Evolutionary conservation across 2,113 vertebrate genomes (phyloP).

Genomic region (Trematocara zebra): DNA sequence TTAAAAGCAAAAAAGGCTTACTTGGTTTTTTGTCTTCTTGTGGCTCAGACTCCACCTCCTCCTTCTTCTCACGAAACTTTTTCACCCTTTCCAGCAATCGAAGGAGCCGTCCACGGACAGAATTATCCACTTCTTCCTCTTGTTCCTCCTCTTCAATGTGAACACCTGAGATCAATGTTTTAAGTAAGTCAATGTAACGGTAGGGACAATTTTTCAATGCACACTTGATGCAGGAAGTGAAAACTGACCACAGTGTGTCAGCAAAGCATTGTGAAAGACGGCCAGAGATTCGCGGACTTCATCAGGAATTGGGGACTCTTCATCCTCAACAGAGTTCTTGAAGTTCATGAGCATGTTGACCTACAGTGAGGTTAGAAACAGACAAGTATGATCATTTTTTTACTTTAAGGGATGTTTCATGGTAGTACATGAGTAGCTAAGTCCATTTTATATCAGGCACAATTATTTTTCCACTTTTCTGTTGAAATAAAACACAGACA

Average conservation of each 20-base stretch:
- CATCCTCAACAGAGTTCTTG: constrained; percentile 75
- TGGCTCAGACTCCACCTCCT: constrained; percentile 64
- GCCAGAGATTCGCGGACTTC: constrained; percentile 76
- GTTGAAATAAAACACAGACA: not conserved
- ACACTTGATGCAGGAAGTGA: not conserved
- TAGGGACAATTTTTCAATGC: not conserved
- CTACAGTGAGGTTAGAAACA: constrained; percentile 48
- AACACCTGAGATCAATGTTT: constrained; percentile 73
- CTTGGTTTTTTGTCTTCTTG: constrained; percentile 82
- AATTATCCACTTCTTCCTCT: constrained; percentile 78
- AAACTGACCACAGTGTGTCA: constrained; percentile 85
- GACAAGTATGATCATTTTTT: not conserved
- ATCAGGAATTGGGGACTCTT: constrained; percentile 80
- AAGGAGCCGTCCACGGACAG: constrained; percentile 77
- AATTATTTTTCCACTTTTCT: not conserved
- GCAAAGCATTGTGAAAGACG: constrained; percentile 80
- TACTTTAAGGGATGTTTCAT: not conserved
- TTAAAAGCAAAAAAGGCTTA: constrained; percentile 52
- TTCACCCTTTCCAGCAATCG: constrained; percentile 81
- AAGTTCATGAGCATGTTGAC: constrained; percentile 95
- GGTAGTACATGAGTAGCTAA: not conserved
- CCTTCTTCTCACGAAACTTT: constrained; percentile 74
- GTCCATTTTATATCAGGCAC: not conserved
- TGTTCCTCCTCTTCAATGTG: constrained; percentile 82
- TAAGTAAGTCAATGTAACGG: not conserved